These are phyloP conservation scores for Ibycter americanus DNA, from an alignment of 2,797 vertebrate genomes.

Conservation along the genomic window DNA sequence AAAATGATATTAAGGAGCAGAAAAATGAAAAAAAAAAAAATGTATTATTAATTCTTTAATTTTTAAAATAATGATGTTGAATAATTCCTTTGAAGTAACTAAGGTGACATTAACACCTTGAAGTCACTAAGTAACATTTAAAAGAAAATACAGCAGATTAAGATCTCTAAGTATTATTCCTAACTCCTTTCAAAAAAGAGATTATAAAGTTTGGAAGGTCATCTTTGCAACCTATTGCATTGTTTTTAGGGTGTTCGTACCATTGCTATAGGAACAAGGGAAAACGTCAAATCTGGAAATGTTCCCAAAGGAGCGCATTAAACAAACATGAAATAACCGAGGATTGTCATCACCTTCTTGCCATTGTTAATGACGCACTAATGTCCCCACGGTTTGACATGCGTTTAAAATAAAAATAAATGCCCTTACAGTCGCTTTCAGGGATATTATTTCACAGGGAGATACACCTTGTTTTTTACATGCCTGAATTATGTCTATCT, in stretches of 20 bases:
- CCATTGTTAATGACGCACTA: not conserved
- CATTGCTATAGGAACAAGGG: not conserved
- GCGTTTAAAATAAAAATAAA: not conserved
- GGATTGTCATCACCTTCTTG: not conserved
- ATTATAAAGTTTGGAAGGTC: not conserved
- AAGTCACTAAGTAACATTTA: too few relatives aligned
- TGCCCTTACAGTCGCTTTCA: not conserved
- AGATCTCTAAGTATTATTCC: not conserved
- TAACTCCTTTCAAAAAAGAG: not conserved
- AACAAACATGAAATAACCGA: not conserved
- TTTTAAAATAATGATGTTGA: conserved; percentile 44
- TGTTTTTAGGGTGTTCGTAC: not conserved
- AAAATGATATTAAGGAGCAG: conserved; percentile 31
- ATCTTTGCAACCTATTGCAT: not conserved
- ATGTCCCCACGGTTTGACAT: not conserved
- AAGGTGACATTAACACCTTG: too few relatives aligned
- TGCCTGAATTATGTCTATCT: not conserved
- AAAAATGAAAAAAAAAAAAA: conserved; percentile 7
- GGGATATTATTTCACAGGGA: not conserved
- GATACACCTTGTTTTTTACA: not conserved
- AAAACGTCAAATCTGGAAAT: not conserved
- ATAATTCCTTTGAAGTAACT: conserved; percentile 43
- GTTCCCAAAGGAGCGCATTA: not conserved
- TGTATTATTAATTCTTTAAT: conserved; percentile 42
- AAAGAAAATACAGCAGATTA: not conserved